Conservation (phyloP, 2,888 invertebrate genomes). For the Seira ritae region DNA sequence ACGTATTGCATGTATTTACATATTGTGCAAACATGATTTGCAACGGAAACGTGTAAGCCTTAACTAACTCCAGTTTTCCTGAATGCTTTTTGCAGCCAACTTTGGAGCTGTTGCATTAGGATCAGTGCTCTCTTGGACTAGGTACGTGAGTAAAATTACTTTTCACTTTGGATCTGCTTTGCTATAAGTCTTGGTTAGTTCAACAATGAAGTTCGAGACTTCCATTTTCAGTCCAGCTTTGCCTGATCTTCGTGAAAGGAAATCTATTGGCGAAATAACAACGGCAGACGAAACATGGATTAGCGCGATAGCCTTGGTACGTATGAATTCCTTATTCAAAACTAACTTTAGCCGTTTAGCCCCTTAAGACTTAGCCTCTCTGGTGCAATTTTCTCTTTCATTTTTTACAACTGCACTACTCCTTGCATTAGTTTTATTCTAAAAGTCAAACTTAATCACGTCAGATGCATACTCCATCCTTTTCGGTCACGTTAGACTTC, state of each 20-base stretch:
- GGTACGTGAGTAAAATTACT: conserved; percentile 24
- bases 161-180: too few relatives aligned
- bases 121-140: conserved; percentile 67
- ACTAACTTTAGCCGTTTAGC: too few relatives aligned
- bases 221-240: conserved; percentile 63
- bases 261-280: conserved; percentile 64
- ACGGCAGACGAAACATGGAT: conserved; percentile 69
- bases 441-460: too few relatives aligned
- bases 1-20: not conserved
- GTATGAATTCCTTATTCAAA: conserved; percentile 21
- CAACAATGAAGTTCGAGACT: too few relatives aligned
- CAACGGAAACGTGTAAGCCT: too few relatives aligned
- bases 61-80: too few relatives aligned
- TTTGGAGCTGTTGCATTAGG: conserved; percentile 69
- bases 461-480: not conserved
- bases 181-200: too few relatives aligned
- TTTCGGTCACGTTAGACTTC: conserved; percentile 28
- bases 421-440: too few relatives aligned
- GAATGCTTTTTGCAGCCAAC: conserved; percentile 60
- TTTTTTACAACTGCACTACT: too few relatives aligned
- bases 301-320: conserved; percentile 68
- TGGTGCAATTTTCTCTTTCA: too few relatives aligned
- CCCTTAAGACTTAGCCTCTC: too few relatives aligned
- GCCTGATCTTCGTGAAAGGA: conserved; percentile 66
- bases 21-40: not conserved